Base-by-base conservation (phyloP, 92 coral and sea anemone species). In the Palythoa caribaeorum region DNA sequence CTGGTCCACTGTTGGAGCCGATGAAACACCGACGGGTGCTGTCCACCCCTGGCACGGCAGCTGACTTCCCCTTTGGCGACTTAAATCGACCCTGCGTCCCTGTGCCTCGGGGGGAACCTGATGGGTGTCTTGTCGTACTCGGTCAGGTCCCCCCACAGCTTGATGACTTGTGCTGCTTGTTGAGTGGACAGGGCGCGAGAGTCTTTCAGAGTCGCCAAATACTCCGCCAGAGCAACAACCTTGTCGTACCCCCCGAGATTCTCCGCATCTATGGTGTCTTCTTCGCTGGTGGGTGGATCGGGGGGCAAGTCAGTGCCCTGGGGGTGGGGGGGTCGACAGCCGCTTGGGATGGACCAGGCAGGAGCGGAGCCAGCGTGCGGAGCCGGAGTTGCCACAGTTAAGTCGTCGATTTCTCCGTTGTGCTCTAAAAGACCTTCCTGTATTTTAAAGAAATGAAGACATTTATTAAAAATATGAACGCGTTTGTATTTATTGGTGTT, bases 11-110 rank as follows among this genome's bases (percentile, higher is more conserved):
- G 72, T 66, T 66, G 38, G 14, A 12, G 17, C 87, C 87, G 13
- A 83, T 4, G 76, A 83, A 83, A 68, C 87, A 28, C 70, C 53
- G 68, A 59, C 60, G 40, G 40, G 87, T 83, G 10, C 87, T 65
- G 74, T 83, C 87, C 73, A 83, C 73, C 47, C 76, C 87, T 12
- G 87, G 87, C 19, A 65, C 77, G 11, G 57, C 74, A 19, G 72
- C 36, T 35, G 87, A 10, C 21, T 57, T 83, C 17, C 75, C 3
- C 71, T 16, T 68, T 12, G 65, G 35, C 2, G 66, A 36, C 48
- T 54, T 59, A 48, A 52, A 60, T 2, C 75, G 66, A n/a, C 87
- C 87, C 50, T 83, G 77, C 11, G 63, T 54, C 47, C 71, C 38
- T 16, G 53, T 79, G 72, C 84, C 84, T 2, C n/a, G n/a, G n/a